Percentiles rank a stretch among this genome's conserved stretches.
phyloP scores from a whole-genome alignment of 2,888 invertebrate genomes.

The Cremastinae sp. region DNA sequence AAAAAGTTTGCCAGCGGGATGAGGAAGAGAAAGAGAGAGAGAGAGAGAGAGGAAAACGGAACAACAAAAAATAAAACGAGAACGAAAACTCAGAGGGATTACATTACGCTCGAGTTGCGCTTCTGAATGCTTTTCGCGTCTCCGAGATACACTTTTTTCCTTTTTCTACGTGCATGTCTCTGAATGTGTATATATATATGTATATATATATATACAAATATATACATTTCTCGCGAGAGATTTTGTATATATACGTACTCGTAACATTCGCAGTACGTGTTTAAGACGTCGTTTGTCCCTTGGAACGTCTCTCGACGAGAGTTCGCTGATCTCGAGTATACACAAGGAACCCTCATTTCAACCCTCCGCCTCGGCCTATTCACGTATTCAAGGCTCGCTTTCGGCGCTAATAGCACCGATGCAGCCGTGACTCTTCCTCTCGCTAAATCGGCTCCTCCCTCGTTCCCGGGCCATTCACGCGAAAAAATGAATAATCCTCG shows the following conservation, averaged over 20 bases:
- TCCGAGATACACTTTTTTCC: constrained; percentile 31
- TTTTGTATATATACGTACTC: constrained; percentile 33
- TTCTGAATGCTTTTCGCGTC: constrained; percentile 56
- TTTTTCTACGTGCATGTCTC: too few relatives aligned
- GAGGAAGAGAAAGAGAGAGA: constrained; percentile 7
- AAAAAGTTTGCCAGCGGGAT: constrained; percentile 2
- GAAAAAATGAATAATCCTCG: constrained; percentile 43
- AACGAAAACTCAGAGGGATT: constrained; percentile 52
- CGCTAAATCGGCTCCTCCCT: constrained; percentile 40
- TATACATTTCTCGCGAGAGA: not conserved
- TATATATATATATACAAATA: constrained; percentile 15
- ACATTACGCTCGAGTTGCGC: constrained; percentile 56
- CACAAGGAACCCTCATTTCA: constrained; percentile 38
- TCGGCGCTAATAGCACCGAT: constrained; percentile 60
- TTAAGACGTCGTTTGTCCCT: constrained; percentile 59
- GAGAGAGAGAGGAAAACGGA: not conserved
- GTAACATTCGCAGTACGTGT: constrained; percentile 54
- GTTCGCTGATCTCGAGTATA: constrained; percentile 57
- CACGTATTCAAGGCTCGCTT: constrained; percentile 59
- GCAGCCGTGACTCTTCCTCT: constrained; percentile 41
- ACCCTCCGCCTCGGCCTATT: constrained; percentile 44
- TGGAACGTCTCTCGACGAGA: constrained; percentile 48
- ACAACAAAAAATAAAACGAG: constrained; percentile 14
- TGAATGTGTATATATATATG: constrained; percentile 10
- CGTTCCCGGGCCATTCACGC: constrained; percentile 48